These are phyloP conservation scores for Tiliacea citrago DNA, from an alignment of 2,888 invertebrate species.

Conservation along the genomic window DNA sequence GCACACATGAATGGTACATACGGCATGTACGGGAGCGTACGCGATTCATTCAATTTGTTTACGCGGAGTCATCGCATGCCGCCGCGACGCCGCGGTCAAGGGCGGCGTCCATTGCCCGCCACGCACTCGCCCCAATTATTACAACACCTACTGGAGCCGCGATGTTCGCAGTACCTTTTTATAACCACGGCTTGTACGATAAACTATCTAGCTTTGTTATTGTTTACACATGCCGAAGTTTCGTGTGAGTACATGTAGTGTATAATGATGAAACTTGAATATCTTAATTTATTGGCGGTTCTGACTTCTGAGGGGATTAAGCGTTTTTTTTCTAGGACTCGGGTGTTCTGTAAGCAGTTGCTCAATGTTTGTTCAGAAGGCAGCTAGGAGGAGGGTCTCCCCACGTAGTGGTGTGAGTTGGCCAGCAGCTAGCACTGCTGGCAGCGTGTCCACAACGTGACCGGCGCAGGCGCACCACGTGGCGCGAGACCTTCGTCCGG, in stretches of 20 bases:
- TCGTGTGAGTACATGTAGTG: conserved; percentile 57
- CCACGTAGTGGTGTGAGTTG: background rate
- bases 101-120: conserved; percentile 85
- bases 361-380: background rate
- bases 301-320: conserved; percentile 25
- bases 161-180: conserved; percentile 64
- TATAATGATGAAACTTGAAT: conserved; percentile 52
- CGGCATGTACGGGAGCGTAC: conserved; percentile 83
- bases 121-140: conserved; percentile 71
- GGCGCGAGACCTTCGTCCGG: conserved; percentile 83
- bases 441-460: conserved; percentile 21
- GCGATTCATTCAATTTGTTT: conserved; percentile 90
- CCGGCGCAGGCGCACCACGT: conserved; percentile 76
- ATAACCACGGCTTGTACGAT: conserved; percentile 45
- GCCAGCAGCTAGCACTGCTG: conserved; percentile 5
- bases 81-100: conserved; percentile 85
- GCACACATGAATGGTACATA: conserved; percentile 88
- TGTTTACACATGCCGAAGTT: conserved; percentile 75
- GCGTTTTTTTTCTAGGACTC: conserved; percentile 15
- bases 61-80: conserved; percentile 80
- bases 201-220: conserved; percentile 67
- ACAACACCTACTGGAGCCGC: conserved; percentile 68
- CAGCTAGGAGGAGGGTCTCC: background rate
- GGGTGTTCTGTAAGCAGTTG: conserved; percentile 1
- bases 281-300: conserved; percentile 43